Percentiles rank a stretch among this genome's conserved stretches.
Evolutionary conservation across 2,797 vertebrate genomes (phyloP).

Genomic region (Sebastes elongatus): DNA sequence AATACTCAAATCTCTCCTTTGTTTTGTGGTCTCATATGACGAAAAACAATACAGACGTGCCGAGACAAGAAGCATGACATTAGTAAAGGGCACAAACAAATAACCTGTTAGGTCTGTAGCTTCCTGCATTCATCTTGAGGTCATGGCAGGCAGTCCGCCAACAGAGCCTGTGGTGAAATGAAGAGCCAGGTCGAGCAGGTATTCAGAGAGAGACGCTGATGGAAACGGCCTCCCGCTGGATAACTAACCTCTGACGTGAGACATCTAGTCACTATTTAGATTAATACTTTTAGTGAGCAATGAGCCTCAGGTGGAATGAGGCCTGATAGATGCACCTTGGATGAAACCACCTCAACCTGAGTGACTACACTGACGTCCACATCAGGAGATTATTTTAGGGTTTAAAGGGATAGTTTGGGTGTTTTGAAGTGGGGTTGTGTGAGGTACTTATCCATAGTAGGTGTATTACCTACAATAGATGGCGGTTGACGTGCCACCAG

Average conservation of each 20-base stretch:
- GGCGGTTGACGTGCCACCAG: too few species aligned
- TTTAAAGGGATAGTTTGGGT: neutral
- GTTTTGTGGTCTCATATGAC: conserved; percentile 16
- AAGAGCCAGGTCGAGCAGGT: conserved; percentile 15
- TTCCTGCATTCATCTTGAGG: conserved; percentile 32
- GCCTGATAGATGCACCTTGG: neutral
- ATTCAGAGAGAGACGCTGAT: conserved; percentile 1
- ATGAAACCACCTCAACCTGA: conserved; percentile 10
- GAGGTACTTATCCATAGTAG: too few species aligned
- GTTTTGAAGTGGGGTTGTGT: too few species aligned
- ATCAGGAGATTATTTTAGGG: conserved; percentile 11
- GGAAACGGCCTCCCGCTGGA: conserved; percentile 23
- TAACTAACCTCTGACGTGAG: neutral
- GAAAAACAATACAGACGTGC: conserved; percentile 67
- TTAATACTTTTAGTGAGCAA: neutral
- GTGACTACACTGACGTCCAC: neutral
- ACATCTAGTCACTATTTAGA: neutral
- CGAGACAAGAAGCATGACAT: conserved; percentile 29
- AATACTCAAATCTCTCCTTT: conserved; percentile 40
- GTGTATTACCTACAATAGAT: too few species aligned
- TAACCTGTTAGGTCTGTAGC: conserved; percentile 73
- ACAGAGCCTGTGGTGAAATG: conserved; percentile 30
- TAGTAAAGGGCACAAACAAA: conserved; percentile 34
- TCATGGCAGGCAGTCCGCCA: conserved; percentile 32
- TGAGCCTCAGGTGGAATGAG: neutral